Evolutionary conservation across 2,888 invertebrate genomes (phyloP), one percentile per base, ranked within the genome.

Genomic region (Drosophila mimica): DNA sequence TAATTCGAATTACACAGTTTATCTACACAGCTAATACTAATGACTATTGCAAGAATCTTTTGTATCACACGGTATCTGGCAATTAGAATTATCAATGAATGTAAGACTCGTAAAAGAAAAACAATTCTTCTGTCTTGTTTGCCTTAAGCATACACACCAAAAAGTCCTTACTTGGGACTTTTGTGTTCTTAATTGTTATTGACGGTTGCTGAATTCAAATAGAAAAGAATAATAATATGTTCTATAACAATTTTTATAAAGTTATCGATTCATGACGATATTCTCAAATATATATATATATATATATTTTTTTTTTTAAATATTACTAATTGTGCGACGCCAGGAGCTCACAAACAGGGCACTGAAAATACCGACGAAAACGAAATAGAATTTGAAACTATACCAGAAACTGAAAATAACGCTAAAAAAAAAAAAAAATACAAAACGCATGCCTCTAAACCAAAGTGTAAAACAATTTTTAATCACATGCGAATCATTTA

Each of bases 401-500:
- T 60, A 59, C 58, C 40, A 49, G 53, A 43, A 46, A 63, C 40
- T 49, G 36, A 53, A 53, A 28, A 36, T 49, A 59, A 49, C 48
- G 60, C 46, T 61, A 34, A 51, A 58, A 52, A 58, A 62, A 60
- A 46, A 43, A 49, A 57, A 30, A 38, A 49, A 40, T 1, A 0
- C 20, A 38, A 72, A 82, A 68, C 53, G 53, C 66, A 70, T 59
- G 73, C n/a, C 40, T 5, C 20, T 20, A 38, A 72, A 58, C 57
- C 59, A 60, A 76, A 70, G 34, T 77, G 66, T 72, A 78, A 72
- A 73, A n/a, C n/a, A 59, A 89, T 69, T 81, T 88, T 70, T 90
- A 88, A 90, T 88, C 85, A 79, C 89, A 76, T 88, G 89, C 79
- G 84, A 90, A 81, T 89, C 83, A 74, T 89, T 89, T 79, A 81